Base-by-base conservation (phyloP, 2,888 invertebrate species). In the Lucinisca nassula region DNA sequence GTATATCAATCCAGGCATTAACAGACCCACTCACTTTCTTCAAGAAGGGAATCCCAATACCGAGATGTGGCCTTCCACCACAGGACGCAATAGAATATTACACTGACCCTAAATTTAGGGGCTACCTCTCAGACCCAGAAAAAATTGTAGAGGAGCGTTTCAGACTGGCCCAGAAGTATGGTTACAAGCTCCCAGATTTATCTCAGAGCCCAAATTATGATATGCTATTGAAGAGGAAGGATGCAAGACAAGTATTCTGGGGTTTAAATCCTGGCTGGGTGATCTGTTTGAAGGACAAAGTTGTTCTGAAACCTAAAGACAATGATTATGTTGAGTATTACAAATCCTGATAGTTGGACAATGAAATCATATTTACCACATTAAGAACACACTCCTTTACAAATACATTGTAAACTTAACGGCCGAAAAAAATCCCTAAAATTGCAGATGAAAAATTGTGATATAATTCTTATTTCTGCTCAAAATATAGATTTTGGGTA, bases 201-300 rank as follows among this genome's bases (percentile, higher is more conserved):
- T 98, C 98, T 95, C 97, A 97, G 21, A 98, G 98, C 96, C 97
- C 97, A 0, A 95, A 97, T 89, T 98, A 79, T 72, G 97, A 97
- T 84, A 98, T 98, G 98, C 96, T 99, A 8, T 97, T 96, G 40
- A 97, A 97, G 79, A 97, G 97, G 51, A 99, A 99, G 97, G 99
- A 99, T 97, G 98, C 99, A 0, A 97, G 99, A 79, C 99, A 99
- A 96, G 97, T 99, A 95, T 99, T 99, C 96, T 98, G 97, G 97
- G 99, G 99, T 0, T 97, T 99, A 61, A 97, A 98, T 95, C 99
- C 99, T 12, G 99, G 99, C 14, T 99, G 99, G 99, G 97, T 99
- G 0, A 97, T 99, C 0, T 99, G 98, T 97, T 96, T 99, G 90
- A 97, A 97, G 93, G 99, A 99, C 95, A 97, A 98, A 97, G 97